A percentile compares a stretch with the other conserved stretches of the same genome.
Evolutionary conservation across 2,888 invertebrate genomes (phyloP).

Genomic region (Plusia festucae): DNA sequence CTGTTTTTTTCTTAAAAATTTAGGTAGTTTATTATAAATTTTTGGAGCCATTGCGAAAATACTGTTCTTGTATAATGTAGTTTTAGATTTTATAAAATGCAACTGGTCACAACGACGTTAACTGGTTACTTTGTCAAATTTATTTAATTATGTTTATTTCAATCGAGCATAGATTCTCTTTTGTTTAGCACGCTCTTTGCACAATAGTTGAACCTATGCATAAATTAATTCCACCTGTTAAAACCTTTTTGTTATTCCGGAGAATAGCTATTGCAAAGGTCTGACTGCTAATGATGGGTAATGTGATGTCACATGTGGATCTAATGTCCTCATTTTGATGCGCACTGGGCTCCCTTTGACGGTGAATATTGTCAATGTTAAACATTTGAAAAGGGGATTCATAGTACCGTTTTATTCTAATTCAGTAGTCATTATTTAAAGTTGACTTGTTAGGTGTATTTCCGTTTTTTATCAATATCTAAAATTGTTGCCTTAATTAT

Average conservation of each 20-base stretch:
- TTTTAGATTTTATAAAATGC: too few species aligned
- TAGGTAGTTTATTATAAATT: too few species aligned
- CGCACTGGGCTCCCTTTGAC: conserved; percentile 40
- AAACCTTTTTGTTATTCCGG: neutral
- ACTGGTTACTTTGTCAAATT: too few species aligned
- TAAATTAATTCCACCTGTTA: neutral
- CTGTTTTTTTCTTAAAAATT: too few species aligned
- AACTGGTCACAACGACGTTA: too few species aligned
- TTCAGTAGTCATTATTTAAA: neutral
- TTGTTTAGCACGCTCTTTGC: too few species aligned
- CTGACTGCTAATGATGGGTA: conserved; percentile 24
- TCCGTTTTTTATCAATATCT: too few species aligned
- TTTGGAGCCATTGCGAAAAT: too few species aligned
- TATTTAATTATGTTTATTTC: too few species aligned
- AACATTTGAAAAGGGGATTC: conserved; percentile 21
- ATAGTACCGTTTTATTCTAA: neutral
- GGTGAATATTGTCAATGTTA: conserved; percentile 42
- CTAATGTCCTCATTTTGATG: conserved; percentile 32
- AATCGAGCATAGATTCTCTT: too few species aligned
- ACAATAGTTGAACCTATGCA: neutral
- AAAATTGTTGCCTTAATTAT: too few species aligned
- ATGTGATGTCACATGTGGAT: conserved; percentile 22
- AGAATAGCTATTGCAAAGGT: conserved; percentile 7
- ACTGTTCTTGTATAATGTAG: too few species aligned
- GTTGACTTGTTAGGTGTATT: neutral